phyloP scores from a whole-genome alignment of 2,888 invertebrate genomes.

The Dryomyza anilis region DNA sequence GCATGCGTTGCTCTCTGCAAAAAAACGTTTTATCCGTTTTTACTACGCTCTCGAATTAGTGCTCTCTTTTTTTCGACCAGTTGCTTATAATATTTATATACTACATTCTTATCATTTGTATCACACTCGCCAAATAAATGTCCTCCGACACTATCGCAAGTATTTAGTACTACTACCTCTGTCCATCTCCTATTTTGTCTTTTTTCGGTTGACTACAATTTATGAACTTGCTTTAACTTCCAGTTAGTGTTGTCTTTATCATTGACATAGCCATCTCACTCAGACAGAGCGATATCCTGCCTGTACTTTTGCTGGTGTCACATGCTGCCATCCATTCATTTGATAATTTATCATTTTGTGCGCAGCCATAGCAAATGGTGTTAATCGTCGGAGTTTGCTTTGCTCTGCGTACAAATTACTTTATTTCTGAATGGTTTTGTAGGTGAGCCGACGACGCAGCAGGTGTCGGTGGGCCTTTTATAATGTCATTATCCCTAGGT shows the following conservation, averaged over 20 bases:
- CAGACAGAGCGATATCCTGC: background rate
- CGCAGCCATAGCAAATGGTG: conserved; percentile 12
- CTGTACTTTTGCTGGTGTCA: background rate
- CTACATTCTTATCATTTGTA: too few species aligned
- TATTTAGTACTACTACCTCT: too few species aligned
- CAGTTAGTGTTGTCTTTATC: background rate
- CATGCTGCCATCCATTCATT: background rate
- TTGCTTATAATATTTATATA: too few species aligned
- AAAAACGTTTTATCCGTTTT: too few species aligned
- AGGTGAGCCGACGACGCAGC: background rate
- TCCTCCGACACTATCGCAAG: too few species aligned
- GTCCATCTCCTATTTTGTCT: background rate
- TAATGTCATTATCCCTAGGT: too few species aligned
- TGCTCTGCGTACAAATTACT: background rate
- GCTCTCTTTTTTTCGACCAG: too few species aligned
- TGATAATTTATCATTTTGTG: conserved; percentile 20
- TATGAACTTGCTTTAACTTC: background rate
- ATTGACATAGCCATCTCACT: background rate
- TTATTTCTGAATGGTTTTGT: background rate
- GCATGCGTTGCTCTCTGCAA: too few species aligned
- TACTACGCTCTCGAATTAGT: too few species aligned
- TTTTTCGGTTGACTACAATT: background rate
- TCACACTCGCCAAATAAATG: too few species aligned
- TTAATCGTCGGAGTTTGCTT: conserved; percentile 12
- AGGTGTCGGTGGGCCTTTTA: background rate